Evolutionary conservation across 1,140 invertebrate species (phyloP), one percentile per base, ranked within the genome.

Genomic region (Meteorus sp.): DNA sequence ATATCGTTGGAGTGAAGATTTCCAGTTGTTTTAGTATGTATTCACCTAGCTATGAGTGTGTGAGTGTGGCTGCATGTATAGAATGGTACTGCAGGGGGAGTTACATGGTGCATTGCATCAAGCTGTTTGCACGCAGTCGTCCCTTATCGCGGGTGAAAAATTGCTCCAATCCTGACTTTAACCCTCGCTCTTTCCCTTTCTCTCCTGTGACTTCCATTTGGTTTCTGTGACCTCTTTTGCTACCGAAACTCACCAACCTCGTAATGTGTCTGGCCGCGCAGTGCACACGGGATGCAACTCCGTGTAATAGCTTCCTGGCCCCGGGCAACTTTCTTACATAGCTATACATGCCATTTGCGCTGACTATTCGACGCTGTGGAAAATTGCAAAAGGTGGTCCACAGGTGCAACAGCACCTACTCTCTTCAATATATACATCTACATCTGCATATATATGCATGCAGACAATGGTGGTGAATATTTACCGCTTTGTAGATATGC

Each of bases 131-230:
- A n/a, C n/a, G 44, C 53, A 35, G 59, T 41, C 64, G 59, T 66
- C 60, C 64, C 62, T 71, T 71, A 70, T 70, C 62, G 64, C 59
- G 44, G 43, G 56, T 63, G 64, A 72, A 70, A 60, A 67, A 72
- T 71, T 62, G 63, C 61, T 60, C 64, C 69, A 66, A 68, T 68
- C 64, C 65, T 59, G 60, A 64, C 67, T 65, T 54, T n/a, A n/a
- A n/a, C n/a, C n/a, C n/a, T n/a, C n/a, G n/a, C n/a, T n/a, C n/a
- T n/a, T n/a, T n/a, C n/a, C n/a, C n/a, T n/a, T n/a, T n/a, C n/a
- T n/a, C n/a, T n/a, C n/a, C n/a, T n/a, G n/a, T n/a, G n/a, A n/a
- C n/a, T n/a, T n/a, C 61, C 62, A 63, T 61, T 31, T 45, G 47
- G 29, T 41, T 60, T 23, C 37, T 11, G 50, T 50, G 33, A 41